Base-by-base conservation (phyloP, 2,888 invertebrate genomes). In the Linnaemya vulpina region DNA sequence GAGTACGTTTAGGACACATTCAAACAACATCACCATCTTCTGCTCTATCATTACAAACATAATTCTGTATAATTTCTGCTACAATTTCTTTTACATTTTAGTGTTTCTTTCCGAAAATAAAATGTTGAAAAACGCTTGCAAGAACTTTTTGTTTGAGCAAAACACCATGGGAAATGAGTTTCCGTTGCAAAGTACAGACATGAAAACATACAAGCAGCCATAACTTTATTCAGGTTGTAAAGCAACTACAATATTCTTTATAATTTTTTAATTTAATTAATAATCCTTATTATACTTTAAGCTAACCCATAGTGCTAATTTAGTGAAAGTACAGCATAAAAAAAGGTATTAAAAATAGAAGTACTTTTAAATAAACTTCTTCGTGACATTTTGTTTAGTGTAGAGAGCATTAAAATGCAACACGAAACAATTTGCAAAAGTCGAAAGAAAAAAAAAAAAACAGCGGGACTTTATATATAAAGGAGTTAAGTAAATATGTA, bases 51-150 rank as follows among this genome's bases (percentile, higher is more conserved):
- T n/a, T 22, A 68, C 35, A 20, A 62, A 38, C 67, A 65, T 75
- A 60, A 79, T 65, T 71, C 75, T 67, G 60, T 63, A 71, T 71
- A 75, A 67, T 65, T 82, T 75, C 35, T 60, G 25, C 35, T 60
- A 17, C 30, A 49, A 68, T 30, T 82, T 71, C 53, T 65, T 65
- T 70, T 63, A 58, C 40, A 51, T 55, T 70, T 46, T 46, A 25
- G 25, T 68, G 20, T 70, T 10, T 73, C 77, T 67, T 43, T 75
- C 53, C 53, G 49, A 51, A 74, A 63, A 35, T 43, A 62, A 79
- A 70, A 62, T 53, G 55, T 63, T 77, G 70, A 70, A 75, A 77
- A 74, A 40, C 49, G 22, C 55, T 55, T 76, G 67, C 62, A 49
- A 49, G 53, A 46, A 55, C 46, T 62, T 11, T 38, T 62, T 67